Evolutionary conservation across 2,797 vertebrate species (phyloP).

Genomic region (Premnoplex brunnescens): DNA sequence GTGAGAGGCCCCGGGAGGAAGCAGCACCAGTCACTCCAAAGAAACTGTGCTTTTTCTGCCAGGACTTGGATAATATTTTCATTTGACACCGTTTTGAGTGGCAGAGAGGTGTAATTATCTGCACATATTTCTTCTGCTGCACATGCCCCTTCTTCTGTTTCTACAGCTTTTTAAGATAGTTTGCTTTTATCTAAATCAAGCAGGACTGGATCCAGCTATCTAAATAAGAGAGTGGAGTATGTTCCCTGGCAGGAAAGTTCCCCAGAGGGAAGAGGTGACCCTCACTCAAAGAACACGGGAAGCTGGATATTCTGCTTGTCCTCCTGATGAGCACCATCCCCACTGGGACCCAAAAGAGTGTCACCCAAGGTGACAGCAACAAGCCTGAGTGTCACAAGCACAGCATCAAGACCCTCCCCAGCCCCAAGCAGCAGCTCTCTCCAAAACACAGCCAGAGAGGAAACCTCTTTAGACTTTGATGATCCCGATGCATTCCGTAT

Average conservation of each 20-base stretch:
- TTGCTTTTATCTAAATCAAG: neutral
- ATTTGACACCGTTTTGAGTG: neutral
- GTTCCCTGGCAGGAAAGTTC: neutral
- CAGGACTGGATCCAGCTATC: neutral
- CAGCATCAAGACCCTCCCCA: neutral
- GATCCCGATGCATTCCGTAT: neutral
- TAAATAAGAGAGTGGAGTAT: neutral
- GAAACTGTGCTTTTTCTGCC: neutral
- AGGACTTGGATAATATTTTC: neutral
- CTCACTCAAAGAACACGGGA: neutral
- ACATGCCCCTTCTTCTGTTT: neutral
- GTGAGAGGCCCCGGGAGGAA: neutral
- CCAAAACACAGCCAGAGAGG: neutral
- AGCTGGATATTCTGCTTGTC: neutral
- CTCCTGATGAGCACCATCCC: neutral
- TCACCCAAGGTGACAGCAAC: neutral
- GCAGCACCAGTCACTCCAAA: neutral
- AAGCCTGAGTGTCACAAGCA: neutral
- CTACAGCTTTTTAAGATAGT: neutral
- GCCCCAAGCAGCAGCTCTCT: neutral
- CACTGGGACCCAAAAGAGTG: neutral
- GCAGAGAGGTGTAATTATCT: neutral
- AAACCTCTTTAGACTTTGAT: neutral
- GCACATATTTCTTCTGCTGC: neutral
- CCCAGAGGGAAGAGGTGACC: neutral